phyloP scores from a whole-genome alignment of 2,113 vertebrate species.

The Camarhynchus parvulus region DNA sequence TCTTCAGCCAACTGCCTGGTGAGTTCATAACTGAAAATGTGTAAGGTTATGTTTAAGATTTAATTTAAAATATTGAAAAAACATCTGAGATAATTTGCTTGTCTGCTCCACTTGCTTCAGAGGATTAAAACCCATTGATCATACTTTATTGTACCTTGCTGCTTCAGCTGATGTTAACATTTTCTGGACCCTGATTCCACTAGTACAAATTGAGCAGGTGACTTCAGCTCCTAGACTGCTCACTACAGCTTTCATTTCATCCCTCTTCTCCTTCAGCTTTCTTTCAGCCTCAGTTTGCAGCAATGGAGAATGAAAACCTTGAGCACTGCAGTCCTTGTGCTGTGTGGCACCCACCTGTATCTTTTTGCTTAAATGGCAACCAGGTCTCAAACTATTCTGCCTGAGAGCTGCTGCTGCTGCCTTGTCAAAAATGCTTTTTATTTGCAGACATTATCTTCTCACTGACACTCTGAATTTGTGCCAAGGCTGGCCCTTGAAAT shows the following conservation, averaged over 20 bases:
- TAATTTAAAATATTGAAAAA: not conserved
- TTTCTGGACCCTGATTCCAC: not conserved
- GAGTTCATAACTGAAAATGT: conserved; percentile 26
- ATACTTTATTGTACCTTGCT: conserved; percentile 8
- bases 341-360: not conserved
- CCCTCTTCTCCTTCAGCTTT: not conserved
- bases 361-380: not conserved
- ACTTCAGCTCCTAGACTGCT: not conserved
- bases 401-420: not conserved
- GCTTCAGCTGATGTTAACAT: conserved; percentile 14
- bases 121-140: not conserved
- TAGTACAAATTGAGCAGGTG: conserved; percentile 1
- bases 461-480: not conserved
- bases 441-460: not conserved
- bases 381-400: not conserved
- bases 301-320: not conserved
- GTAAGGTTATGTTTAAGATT: conserved; percentile 20
- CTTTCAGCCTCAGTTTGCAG: not conserved
- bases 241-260: not conserved
- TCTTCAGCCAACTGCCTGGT: conserved; percentile 11
- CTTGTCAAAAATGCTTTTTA: not conserved
- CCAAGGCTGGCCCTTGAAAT: not conserved
- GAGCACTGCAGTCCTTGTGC: not conserved
- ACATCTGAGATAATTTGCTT: conserved; percentile 15
- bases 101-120: not conserved